A percentile compares a stretch with the other conserved stretches of the same genome.
phyloP scores from a whole-genome alignment of 2,888 invertebrate genomes.

The Spodoptera exigua region DNA sequence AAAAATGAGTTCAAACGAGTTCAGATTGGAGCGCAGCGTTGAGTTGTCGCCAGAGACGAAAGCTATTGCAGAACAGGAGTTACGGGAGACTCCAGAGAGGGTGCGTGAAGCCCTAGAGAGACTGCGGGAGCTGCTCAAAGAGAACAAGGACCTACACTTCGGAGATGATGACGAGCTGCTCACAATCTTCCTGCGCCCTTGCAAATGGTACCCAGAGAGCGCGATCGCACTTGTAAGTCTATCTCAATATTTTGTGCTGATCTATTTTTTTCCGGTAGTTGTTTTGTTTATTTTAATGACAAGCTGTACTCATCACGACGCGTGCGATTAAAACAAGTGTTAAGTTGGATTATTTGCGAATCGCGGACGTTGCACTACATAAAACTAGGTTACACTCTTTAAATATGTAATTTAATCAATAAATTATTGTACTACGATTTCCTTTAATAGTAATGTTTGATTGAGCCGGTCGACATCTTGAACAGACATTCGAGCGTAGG shows the following conservation, averaged over 20 bases:
- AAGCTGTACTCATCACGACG: no score
- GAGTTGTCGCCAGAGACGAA: constrained; percentile 89
- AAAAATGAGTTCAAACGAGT: constrained; percentile 83
- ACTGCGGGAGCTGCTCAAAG: constrained; percentile 91
- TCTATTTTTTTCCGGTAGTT: no score
- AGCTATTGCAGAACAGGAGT: constrained; percentile 90
- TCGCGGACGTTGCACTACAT: neutral
- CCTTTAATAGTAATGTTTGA: constrained; percentile 9
- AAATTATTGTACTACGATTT: neutral
- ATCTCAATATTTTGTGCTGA: neutral
- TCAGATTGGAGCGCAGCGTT: constrained; percentile 89
- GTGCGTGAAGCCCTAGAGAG: constrained; percentile 90
- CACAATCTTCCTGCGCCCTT: constrained; percentile 93
- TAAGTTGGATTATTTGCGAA: constrained; percentile 16
- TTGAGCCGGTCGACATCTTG: constrained; percentile 24
- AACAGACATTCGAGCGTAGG: constrained; percentile 18
- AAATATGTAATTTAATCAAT: neutral
- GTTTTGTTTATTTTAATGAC: no score
- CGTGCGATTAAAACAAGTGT: constrained; percentile 8
- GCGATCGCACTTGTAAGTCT: constrained; percentile 92
- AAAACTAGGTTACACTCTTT: constrained; percentile 2
- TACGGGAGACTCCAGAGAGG: constrained; percentile 92
- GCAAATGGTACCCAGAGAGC: constrained; percentile 95
- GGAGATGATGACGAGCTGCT: constrained; percentile 94
- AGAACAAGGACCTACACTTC: constrained; percentile 91